Conservation (phyloP, 2,888 invertebrate species). For the Augiades crinisus region DNA sequence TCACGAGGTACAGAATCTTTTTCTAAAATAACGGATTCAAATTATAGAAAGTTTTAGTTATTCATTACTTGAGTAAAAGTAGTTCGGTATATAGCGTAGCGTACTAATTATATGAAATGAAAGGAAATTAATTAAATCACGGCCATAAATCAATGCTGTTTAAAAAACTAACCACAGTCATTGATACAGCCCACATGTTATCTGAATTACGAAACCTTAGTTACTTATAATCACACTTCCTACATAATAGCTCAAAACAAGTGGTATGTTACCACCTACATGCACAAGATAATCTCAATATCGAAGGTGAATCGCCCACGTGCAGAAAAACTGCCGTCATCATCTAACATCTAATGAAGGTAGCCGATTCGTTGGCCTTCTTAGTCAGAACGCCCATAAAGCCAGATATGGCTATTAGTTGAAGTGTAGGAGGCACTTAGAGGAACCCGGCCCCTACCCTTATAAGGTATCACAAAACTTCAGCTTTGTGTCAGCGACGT, state of each 20-base stretch:
- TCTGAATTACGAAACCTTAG: slow-evolving; percentile 37
- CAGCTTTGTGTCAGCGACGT: slow-evolving; percentile 15
- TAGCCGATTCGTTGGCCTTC: slow-evolving; percentile 67
- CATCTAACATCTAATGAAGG: slow-evolving; percentile 67
- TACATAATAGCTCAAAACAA: slow-evolving; percentile 39
- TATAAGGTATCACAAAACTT: slow-evolving; percentile 46
- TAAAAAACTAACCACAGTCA: slow-evolving; percentile 3
- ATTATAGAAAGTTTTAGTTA: too few relatives aligned
- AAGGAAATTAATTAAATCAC: not conserved
- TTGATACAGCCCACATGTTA: slow-evolving; percentile 22
- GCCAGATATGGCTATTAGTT: slow-evolving; percentile 75
- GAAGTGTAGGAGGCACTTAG: slow-evolving; percentile 67
- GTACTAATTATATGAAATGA: too few relatives aligned
- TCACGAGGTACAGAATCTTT: too few relatives aligned
- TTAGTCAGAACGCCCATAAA: slow-evolving; percentile 70
- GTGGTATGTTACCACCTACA: slow-evolving; percentile 63
- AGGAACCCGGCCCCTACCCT: slow-evolving; percentile 56
- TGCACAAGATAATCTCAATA: slow-evolving; percentile 59
- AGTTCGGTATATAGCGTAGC: too few relatives aligned
- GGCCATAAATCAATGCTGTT: slow-evolving; percentile 5
- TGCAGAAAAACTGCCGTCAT: slow-evolving; percentile 58
- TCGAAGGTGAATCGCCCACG: slow-evolving; percentile 77
- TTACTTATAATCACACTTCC: slow-evolving; percentile 49
- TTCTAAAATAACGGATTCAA: too few relatives aligned
- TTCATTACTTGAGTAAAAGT: too few relatives aligned